These are phyloP conservation scores for Brachionus asplanchnoidis DNA, from an alignment of 1,140 invertebrate species.

Conservation along the genomic window DNA sequence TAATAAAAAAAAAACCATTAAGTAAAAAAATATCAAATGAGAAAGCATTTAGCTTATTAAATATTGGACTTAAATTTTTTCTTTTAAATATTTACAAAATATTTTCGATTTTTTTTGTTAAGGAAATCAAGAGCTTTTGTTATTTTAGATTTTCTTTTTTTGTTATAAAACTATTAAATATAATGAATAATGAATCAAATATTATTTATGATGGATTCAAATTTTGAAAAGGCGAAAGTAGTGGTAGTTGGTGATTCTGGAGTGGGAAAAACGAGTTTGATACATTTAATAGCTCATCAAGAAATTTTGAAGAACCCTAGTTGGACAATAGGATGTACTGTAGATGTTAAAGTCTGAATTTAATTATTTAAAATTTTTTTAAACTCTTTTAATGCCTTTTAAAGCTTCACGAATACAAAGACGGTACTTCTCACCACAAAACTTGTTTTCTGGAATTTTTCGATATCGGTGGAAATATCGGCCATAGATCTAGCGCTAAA, in stretches of 20 bases:
- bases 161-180: background rate
- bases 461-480: slow-evolving; percentile 88
- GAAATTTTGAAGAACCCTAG: slow-evolving; percentile 73
- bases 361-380: slow-evolving; percentile 22
- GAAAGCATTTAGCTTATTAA: too few species aligned
- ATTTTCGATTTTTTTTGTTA: too few species aligned
- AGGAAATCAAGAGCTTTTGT: too few species aligned
- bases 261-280: slow-evolving; percentile 88
- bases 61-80: too few species aligned
- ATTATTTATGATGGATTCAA: slow-evolving; percentile 3
- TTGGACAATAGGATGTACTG: slow-evolving; percentile 89
- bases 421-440: slow-evolving; percentile 77
- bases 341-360: slow-evolving; percentile 74
- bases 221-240: slow-evolving; percentile 7
- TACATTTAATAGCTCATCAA: slow-evolving; percentile 80
- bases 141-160: background rate
- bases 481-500: slow-evolving; percentile 74
- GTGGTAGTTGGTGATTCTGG: slow-evolving; percentile 59
- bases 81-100: too few species aligned
- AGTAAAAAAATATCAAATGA: too few species aligned
- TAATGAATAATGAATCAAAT: background rate
- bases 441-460: slow-evolving; percentile 90
- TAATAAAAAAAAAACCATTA: too few species aligned
- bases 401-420: slow-evolving; percentile 82
- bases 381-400: slow-evolving; percentile 32